Evolutionary conservation across 2,888 invertebrate species (phyloP), one percentile per base, ranked within the genome.

Genomic region (Terebella lapidaria): DNA sequence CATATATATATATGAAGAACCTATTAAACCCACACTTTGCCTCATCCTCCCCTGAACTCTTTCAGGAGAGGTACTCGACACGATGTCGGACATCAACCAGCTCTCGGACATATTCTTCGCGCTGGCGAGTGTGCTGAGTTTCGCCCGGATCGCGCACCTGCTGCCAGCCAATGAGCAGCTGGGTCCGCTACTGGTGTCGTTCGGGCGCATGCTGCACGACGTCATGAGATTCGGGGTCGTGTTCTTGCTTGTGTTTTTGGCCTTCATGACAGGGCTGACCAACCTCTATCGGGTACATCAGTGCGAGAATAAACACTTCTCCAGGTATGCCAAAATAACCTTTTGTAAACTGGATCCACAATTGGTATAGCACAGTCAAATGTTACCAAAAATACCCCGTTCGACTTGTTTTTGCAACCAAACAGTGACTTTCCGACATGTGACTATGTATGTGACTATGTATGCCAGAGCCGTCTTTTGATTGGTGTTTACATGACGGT

Each of bases 101-200:
- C 56, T 75, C 22, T 71, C 74, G 1, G 75, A 75, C 58, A 66
- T 73, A 25, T 63, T 74, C 52, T 74, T 75, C 61, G 70, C 74
- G 42, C 55, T 73, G 53, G 75, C 74, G 15, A 74, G 68, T 54
- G 70, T 75, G 35, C 63, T 73, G 42, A 71, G 71, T 59, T 70
- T 75, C 51, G 67, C 69, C 5, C 66, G 75, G 15, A 71, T 75
- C 51, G 72, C 74, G 15, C 73, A 74, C 63, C 70, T 74, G 45
- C 71, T 75, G 68, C 75, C 75, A 1, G 73, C 73, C 59, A 75
- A 75, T 58, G 75, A 75, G 59, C 70, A 75, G 35, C 67, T 75
- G 26, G 75, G 75, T 29, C 74, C 75, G 3, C 71, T 75, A 65
- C 65, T 75, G 28, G 74, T 75, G 15, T 72, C 72, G 24, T 74